Conservation (phyloP, 2,888 invertebrate genomes). For the Calliscelio sp. region DNA sequence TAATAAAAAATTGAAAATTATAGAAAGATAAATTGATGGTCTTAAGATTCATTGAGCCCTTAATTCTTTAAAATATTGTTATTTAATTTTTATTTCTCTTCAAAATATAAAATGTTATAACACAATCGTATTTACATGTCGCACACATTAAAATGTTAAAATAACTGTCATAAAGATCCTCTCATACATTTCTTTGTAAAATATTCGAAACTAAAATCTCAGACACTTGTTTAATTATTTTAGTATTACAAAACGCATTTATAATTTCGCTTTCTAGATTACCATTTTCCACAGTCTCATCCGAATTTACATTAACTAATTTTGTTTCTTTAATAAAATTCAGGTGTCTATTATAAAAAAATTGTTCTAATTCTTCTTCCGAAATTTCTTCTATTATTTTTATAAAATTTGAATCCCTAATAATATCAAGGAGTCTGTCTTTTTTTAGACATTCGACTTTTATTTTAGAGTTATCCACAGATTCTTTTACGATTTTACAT, state of each 20-base stretch:
- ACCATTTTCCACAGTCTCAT: slow-evolving; percentile 57
- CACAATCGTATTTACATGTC: too few relatives aligned
- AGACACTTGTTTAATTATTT: slow-evolving; percentile 74
- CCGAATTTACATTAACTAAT: not conserved
- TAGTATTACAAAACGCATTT: slow-evolving; percentile 89
- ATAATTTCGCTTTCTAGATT: slow-evolving; percentile 86
- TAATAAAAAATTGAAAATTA: slow-evolving; percentile 14
- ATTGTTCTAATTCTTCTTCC: slow-evolving; percentile 29
- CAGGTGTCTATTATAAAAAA: slow-evolving; percentile 30
- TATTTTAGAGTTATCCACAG: too few relatives aligned
- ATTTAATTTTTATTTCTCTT: too few relatives aligned
- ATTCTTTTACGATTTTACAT: slow-evolving; percentile 32
- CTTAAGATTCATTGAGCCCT: too few relatives aligned
- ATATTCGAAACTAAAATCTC: slow-evolving; percentile 25
- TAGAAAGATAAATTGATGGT: not conserved
- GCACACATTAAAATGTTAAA: too few relatives aligned
- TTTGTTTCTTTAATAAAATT: slow-evolving; percentile 43
- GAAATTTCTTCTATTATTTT: slow-evolving; percentile 38
- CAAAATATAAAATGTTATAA: too few relatives aligned
- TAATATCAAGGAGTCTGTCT: too few relatives aligned
- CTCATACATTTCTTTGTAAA: slow-evolving; percentile 6
- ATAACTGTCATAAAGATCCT: too few relatives aligned
- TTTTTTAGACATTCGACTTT: too few relatives aligned
- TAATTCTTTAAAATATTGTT: too few relatives aligned
- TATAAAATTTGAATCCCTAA: slow-evolving; percentile 44